Conservation (phyloP, 2,888 invertebrate species). For the Peribatodes rhomboidaria region DNA sequence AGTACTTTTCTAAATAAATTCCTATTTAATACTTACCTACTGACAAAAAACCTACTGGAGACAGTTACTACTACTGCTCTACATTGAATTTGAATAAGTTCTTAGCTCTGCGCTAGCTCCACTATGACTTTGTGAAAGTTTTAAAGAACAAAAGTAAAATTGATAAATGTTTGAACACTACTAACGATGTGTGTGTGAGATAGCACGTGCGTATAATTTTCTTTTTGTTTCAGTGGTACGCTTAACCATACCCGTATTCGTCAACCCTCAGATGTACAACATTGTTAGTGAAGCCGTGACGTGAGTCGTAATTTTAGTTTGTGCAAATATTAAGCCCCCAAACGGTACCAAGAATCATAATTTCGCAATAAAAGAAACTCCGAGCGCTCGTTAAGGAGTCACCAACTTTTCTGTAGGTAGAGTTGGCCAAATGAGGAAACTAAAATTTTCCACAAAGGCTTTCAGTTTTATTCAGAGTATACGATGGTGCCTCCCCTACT, state of each 20-base stretch:
- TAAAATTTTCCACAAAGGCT: not conserved
- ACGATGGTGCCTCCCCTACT: not conserved
- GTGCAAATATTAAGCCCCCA: constrained; percentile 43
- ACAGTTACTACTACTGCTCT: no score
- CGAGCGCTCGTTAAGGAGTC: constrained; percentile 26
- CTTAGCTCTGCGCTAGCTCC: no score
- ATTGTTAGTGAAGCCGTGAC: constrained; percentile 57
- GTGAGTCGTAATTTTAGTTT: constrained; percentile 54
- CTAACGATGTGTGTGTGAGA: not conserved
- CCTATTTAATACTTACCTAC: no score
- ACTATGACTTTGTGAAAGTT: no score
- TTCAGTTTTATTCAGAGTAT: not conserved
- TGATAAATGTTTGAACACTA: not conserved
- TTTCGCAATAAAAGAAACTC: constrained; percentile 43
- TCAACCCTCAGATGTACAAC: constrained; percentile 53
- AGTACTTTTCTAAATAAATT: no score
- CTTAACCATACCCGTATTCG: constrained; percentile 51
- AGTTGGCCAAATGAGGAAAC: not conserved
- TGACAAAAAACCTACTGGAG: no score
- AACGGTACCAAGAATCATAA: constrained; percentile 44
- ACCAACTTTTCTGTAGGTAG: not conserved
- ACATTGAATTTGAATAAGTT: no score
- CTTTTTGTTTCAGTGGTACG: constrained; percentile 48
- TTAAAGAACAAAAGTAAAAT: not conserved
- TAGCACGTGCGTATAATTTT: constrained; percentile 41